Evolutionary conservation across 2,797 vertebrate genomes (phyloP).

Genomic region (Amphiprion clarkii): DNA sequence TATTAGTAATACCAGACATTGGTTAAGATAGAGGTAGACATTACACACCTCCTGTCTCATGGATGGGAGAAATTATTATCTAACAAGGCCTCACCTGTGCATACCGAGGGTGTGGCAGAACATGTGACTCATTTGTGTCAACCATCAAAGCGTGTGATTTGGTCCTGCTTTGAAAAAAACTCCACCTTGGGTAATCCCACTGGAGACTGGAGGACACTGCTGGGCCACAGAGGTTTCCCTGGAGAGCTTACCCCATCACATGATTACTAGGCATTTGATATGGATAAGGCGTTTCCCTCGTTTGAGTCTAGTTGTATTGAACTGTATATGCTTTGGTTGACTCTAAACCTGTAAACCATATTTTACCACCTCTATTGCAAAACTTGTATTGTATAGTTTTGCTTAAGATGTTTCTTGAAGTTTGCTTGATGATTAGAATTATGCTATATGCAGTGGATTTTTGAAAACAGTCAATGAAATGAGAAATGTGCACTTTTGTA

Average conservation of each 20-base stretch:
- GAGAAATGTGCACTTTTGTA: no score
- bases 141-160: conserved; percentile 54
- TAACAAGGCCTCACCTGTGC: conserved; percentile 61
- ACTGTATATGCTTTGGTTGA: conserved; percentile 9
- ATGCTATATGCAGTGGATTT: neutral
- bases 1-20: conserved; percentile 35
- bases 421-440: conserved; percentile 12
- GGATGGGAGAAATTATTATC: conserved; percentile 17
- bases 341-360: conserved; percentile 5
- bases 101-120: conserved; percentile 71
- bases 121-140: conserved; percentile 72
- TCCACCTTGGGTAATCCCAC: conserved; percentile 65
- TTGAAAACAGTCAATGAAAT: no score
- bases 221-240: conserved; percentile 47
- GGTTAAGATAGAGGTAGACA: conserved; percentile 27
- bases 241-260: conserved; percentile 71
- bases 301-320: neutral
- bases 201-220: conserved; percentile 42
- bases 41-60: conserved; percentile 47
- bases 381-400: neutral
- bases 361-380: conserved; percentile 7
- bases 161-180: conserved; percentile 50
- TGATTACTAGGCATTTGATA: conserved; percentile 65
- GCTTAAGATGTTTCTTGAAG: no score
- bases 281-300: conserved; percentile 34